Evolutionary conservation across 1,140 invertebrate species (phyloP), one percentile per base, ranked within the genome.

Genomic region (Drosophila pachea): DNA sequence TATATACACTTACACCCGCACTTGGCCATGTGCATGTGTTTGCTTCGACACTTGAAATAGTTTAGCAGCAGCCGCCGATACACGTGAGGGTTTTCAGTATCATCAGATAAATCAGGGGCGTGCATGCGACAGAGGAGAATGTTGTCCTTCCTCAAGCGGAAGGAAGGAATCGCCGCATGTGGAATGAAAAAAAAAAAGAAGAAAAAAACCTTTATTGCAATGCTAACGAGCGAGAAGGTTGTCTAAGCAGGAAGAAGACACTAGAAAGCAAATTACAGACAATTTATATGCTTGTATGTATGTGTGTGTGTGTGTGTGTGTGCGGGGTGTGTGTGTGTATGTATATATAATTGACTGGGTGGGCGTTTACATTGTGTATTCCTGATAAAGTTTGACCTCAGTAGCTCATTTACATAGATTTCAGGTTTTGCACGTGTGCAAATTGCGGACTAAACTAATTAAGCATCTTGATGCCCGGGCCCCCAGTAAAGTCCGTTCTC

Each of bases 81-180:
- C 79, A 84, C 79, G 79, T 84, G 76, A 71, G 70, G 50, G 48
- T 68, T 76, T 74, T 82, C 77, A 76, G 71, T 82, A 72, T 59
- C 74, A 38, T 35, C 45, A 36, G 14, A 32, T 22, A 16, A 43
- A 14, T 9, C 22, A 22, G 22, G 14, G 29, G 29, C 45, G 22
- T 7, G 56, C 22, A 35, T 9, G 36, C 12, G 11, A 12, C 11
- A 16, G 33, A 54, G 16, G 22, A 14, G 12, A 12, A 47, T 47
- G 45, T 31, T 49, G 65, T 54, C 50, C 50, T 38, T 42, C 35
- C 33, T 62, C 42, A 56, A 62, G 42, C 63, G 79, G 66, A 84
- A 84, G 78, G 68, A 83, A 79, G 68, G 62, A 78, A 83, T 68
- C 52, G 62, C 58, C 52, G 3, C 22, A 22, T 22, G 22, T 22